phyloP scores from a whole-genome alignment of 2,797 vertebrate genomes.

The Coregonus suidteri region DNA sequence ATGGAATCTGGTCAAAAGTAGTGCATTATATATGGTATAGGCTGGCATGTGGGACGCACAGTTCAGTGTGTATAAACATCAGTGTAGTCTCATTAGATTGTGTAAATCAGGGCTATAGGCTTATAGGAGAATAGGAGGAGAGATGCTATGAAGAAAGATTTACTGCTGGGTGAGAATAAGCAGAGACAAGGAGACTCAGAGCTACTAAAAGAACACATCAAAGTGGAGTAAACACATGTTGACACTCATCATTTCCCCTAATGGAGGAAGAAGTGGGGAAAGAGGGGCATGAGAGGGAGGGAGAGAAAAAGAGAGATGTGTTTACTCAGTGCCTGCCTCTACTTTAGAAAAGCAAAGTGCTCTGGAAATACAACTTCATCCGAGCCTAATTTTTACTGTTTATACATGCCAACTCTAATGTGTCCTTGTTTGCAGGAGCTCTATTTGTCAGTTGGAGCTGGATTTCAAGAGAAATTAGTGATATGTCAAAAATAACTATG shows the following conservation, averaged over 20 bases:
- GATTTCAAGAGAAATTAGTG: not conserved
- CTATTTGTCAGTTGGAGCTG: not conserved
- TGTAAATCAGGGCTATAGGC: not conserved
- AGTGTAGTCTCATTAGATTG: too few relatives aligned
- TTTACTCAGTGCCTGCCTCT: not conserved
- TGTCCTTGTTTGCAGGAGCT: not conserved
- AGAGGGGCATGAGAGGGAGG: not conserved
- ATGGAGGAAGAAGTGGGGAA: constrained; percentile 1
- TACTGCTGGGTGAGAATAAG: not conserved
- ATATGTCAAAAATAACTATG: too few relatives aligned
- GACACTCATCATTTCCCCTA: constrained; percentile 11
- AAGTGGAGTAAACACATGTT: constrained; percentile 15
- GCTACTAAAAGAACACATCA: not conserved
- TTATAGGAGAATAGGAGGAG: not conserved
- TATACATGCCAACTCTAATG: not conserved
- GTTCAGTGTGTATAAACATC: too few relatives aligned
- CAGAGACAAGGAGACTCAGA: not conserved
- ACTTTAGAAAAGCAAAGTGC: not conserved
- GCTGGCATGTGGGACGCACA: too few relatives aligned
- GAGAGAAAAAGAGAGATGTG: not conserved
- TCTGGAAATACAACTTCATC: constrained; percentile 6
- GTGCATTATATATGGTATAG: too few relatives aligned
- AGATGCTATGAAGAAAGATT: not conserved
- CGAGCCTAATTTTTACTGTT: not conserved
- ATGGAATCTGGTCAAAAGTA: too few relatives aligned